Evolutionary conservation across 2,113 vertebrate species (phyloP).

Genomic region (Scomber scombrus): DNA sequence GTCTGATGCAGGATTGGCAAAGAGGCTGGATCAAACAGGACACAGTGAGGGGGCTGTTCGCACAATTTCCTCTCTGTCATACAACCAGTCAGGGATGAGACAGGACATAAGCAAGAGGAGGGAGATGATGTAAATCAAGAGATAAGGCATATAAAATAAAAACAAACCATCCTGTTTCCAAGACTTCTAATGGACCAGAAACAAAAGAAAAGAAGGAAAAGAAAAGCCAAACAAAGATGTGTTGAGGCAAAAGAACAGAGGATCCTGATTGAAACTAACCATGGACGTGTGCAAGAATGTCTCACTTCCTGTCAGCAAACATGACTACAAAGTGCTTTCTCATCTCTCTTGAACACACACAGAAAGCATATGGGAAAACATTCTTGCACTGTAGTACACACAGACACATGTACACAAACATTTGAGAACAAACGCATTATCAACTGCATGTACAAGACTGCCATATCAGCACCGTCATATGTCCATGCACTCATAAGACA

Average conservation of each 20-base stretch:
- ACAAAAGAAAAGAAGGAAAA: constrained; percentile 14
- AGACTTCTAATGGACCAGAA: constrained; percentile 21
- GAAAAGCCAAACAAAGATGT: constrained; percentile 53
- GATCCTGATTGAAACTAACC: constrained; percentile 43
- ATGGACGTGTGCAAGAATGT: constrained; percentile 64
- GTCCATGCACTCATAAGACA: constrained; percentile 58
- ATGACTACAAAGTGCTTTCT: constrained; percentile 71
- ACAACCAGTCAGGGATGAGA: constrained; percentile 43
- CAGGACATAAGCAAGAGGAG: constrained; percentile 19
- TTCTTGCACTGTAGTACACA: constrained; percentile 47
- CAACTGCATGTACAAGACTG: constrained; percentile 35
- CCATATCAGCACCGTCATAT: constrained; percentile 63
- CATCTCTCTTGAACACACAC: constrained; percentile 65
- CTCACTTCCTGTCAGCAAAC: constrained; percentile 73
- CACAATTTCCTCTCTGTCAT: constrained; percentile 55
- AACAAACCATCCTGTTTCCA: constrained; percentile 57
- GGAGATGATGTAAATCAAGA: constrained; percentile 60
- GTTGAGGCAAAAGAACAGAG: constrained; percentile 65
- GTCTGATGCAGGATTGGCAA: constrained; percentile 63
- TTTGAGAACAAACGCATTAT: constrained; percentile 49
- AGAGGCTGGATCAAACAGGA: constrained; percentile 67
- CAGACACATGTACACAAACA: constrained; percentile 23
- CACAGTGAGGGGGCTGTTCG: constrained; percentile 61
- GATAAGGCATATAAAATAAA: constrained; percentile 59
- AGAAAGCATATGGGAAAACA: constrained; percentile 70